These are phyloP conservation scores for Eptesicus fuscus DNA, from an alignment of 2,113 vertebrate species.

Conservation along the genomic window DNA sequence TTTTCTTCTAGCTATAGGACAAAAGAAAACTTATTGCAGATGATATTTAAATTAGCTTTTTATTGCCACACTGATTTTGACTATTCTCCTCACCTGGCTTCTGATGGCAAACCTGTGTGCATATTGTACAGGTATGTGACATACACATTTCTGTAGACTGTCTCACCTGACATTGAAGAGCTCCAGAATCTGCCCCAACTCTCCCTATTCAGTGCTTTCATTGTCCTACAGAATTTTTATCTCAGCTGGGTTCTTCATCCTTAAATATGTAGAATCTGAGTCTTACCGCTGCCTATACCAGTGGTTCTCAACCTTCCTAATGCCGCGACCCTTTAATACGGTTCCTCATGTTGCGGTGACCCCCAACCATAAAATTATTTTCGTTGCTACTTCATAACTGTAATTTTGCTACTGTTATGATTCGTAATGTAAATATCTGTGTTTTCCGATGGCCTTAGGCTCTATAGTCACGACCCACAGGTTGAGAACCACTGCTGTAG, in stretches of 20 bases:
- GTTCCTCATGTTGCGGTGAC: too few relatives aligned
- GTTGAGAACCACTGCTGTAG: too few relatives aligned
- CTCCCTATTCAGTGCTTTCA: neutral
- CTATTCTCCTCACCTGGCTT: neutral
- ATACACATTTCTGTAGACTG: neutral
- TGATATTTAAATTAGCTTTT: neutral
- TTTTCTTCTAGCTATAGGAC: neutral
- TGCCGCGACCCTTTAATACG: too few relatives aligned
- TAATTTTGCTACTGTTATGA: too few relatives aligned
- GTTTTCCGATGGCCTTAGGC: too few relatives aligned
- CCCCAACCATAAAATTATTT: too few relatives aligned
- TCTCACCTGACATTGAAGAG: neutral
- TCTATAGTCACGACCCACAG: too few relatives aligned
- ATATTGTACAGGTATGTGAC: neutral
- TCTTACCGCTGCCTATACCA: neutral
- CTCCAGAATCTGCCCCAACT: neutral
- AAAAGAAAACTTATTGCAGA: neutral
- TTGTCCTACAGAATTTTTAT: neutral
- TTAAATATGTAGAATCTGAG: neutral
- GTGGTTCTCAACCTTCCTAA: too few relatives aligned
- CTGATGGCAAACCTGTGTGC: neutral
- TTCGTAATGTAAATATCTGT: too few relatives aligned
- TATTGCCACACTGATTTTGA: neutral
- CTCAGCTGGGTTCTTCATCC: neutral
- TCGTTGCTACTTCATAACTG: too few relatives aligned